Evolutionary conservation across 2,113 vertebrate species (phyloP), one percentile per base, ranked within the genome.

Genomic region (Cebus imitator): DNA sequence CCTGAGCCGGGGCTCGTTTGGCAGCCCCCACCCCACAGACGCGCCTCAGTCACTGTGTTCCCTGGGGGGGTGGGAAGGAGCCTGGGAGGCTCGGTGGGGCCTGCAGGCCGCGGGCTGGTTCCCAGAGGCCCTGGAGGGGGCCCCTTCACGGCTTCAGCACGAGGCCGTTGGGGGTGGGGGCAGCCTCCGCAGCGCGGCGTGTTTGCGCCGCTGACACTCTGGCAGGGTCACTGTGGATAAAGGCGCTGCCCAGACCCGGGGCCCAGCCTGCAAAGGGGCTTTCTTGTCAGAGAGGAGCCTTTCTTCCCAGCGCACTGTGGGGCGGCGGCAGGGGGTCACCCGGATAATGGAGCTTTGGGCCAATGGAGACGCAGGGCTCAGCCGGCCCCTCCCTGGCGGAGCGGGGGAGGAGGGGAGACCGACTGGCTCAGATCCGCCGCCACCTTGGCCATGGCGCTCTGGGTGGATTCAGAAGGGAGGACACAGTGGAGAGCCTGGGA

Each of bases 201-300:
- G 27, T 90, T 21, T 88, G 84, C 76, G 84, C 75, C 0, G 82
- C 95, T 93, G 97, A 96, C 94, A 61, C 97, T 64, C 87, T 35
- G 48, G 96, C 96, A 72, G 97, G 97, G 97, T 98, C 97, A 96
- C 90, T 14, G 23, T 13, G 81, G 76, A 98, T 97, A 97, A 98
- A 97, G 96, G 78, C 84, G 0, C 96, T 95, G 86, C 89, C 88
- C 81, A 20, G 86, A 88, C 97, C 97, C 68, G 1, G 9, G 91
- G 91, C 96, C 85, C 97, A 73, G 93, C 93, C 97, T 32, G 93
- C 75, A 88, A 90, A 37, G 90, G 97, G 97, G 91, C 94, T 96
- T 97, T 97, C 92, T 91, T 96, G 97, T 96, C 96, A 57, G 96
- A 91, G 94, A 92, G 61, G 84, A 92, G 88, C 93, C 86, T 98